phyloP scores from a whole-genome alignment of 2,888 invertebrate species.

The Nomada ferruginata region DNA sequence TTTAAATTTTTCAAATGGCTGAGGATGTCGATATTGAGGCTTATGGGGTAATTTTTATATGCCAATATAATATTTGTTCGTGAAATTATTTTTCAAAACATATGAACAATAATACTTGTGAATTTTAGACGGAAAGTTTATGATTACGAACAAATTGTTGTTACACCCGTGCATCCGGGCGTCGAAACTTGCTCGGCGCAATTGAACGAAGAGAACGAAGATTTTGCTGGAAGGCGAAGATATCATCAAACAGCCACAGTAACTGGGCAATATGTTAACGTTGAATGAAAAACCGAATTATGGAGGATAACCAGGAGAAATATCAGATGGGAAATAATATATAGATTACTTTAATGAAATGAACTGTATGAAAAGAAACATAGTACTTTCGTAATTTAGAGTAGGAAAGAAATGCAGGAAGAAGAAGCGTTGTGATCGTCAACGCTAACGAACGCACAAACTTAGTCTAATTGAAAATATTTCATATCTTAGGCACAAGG shows the following conservation, averaged over 20 bases:
- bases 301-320: slow-evolving; percentile 1
- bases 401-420: not conserved
- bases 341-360: slow-evolving; percentile 10
- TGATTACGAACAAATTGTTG: slow-evolving; percentile 94
- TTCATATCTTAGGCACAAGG: slow-evolving; percentile 50
- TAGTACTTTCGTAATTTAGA: slow-evolving; percentile 20
- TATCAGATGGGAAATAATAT: not conserved
- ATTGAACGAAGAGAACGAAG: slow-evolving; percentile 97
- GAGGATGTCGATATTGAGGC: slow-evolving; percentile 89
- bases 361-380: slow-evolving; percentile 20
- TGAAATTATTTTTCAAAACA: not conserved
- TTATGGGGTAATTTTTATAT: slow-evolving; percentile 88
- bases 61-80: not conserved
- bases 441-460: slow-evolving; percentile 53
- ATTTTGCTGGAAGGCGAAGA: slow-evolving; percentile 95
- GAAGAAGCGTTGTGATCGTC: slow-evolving; percentile 15
- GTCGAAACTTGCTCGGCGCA: slow-evolving; percentile 93
- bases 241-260: slow-evolving; percentile 96
- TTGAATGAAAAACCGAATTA: slow-evolving; percentile 65
- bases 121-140: slow-evolving; percentile 89
- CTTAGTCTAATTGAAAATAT: slow-evolving; percentile 54
- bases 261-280: slow-evolving; percentile 88
- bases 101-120: not conserved
- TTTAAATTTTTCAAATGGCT: slow-evolving; percentile 93
- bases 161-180: slow-evolving; percentile 92